phyloP scores from a whole-genome alignment of 2,113 vertebrate genomes.

The Pimephales promelas region DNA sequence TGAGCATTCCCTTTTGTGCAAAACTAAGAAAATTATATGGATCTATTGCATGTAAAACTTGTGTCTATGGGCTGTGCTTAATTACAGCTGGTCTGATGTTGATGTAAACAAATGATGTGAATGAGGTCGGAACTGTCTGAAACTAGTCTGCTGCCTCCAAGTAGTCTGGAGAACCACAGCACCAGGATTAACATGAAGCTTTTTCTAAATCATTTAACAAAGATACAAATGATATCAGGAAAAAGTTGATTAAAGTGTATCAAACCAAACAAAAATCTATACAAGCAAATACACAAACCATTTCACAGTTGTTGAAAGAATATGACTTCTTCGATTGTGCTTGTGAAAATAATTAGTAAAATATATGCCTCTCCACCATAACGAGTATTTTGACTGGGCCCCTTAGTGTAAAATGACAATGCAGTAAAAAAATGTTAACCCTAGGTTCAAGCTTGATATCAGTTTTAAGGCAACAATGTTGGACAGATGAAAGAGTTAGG shows the following conservation, averaged over 20 bases:
- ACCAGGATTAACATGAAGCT: neutral
- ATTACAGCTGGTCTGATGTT: constrained; percentile 1
- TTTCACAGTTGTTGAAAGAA: constrained; percentile 6
- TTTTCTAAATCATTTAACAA: neutral
- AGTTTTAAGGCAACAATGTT: constrained; percentile 12
- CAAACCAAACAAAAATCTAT: neutral
- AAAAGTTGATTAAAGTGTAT: neutral
- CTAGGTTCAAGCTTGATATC: neutral
- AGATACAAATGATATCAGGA: neutral
- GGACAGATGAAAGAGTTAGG: neutral
- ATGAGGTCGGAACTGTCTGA: constrained; percentile 17
- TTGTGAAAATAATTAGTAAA: neutral
- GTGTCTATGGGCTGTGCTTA: constrained; percentile 1
- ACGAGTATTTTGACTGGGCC: neutral
- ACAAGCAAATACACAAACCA: neutral
- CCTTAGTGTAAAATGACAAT: neutral
- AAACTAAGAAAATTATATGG: neutral
- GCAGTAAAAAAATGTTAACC: neutral
- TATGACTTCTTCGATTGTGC: neutral
- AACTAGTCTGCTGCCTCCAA: neutral
- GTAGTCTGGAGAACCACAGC: neutral
- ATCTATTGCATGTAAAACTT: neutral
- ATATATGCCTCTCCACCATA: neutral
- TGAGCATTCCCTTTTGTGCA: neutral
- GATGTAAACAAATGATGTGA: constrained; percentile 48